A percentile compares a stretch with the other conserved stretches of the same genome.
Evolutionary conservation across 2,113 vertebrate genomes (phyloP).

Genomic region (Probosciger aterrimus): DNA sequence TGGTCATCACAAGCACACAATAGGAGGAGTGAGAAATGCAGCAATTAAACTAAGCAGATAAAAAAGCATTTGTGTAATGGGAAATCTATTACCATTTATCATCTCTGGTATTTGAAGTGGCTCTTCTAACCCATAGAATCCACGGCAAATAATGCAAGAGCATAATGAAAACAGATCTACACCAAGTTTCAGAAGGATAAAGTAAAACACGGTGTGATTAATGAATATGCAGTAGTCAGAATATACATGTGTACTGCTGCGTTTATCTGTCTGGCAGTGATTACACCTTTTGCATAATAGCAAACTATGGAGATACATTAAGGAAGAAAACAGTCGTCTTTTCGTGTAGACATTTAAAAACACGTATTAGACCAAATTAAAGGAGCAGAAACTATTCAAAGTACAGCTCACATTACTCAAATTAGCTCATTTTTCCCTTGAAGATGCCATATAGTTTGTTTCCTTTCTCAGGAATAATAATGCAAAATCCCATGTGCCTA

Average conservation of each 20-base stretch:
- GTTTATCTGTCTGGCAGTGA: neutral
- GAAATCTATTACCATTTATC: constrained; percentile 59
- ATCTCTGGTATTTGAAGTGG: neutral
- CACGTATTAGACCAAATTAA: neutral
- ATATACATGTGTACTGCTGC: neutral
- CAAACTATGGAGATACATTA: neutral
- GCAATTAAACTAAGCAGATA: constrained; percentile 55
- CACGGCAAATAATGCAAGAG: neutral
- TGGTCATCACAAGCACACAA: constrained; percentile 34
- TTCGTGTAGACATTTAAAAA: neutral
- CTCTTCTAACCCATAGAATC: constrained; percentile 13
- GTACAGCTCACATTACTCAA: neutral
- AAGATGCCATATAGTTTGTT: neutral
- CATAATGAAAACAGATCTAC: constrained; percentile 6
- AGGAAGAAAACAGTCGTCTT: neutral
- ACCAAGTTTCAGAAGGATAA: neutral
- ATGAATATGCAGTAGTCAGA: neutral
- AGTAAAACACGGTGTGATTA: neutral
- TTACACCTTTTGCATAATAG: neutral
- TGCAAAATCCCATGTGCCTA: neutral
- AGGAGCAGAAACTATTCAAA: neutral
- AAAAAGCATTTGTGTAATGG: constrained; percentile 30
- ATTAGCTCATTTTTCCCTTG: neutral
- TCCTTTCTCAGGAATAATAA: neutral
- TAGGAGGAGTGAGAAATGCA: neutral